These are phyloP conservation scores for Erebia epiphron DNA, from an alignment of 2,888 invertebrate species.

Conservation along the genomic window DNA sequence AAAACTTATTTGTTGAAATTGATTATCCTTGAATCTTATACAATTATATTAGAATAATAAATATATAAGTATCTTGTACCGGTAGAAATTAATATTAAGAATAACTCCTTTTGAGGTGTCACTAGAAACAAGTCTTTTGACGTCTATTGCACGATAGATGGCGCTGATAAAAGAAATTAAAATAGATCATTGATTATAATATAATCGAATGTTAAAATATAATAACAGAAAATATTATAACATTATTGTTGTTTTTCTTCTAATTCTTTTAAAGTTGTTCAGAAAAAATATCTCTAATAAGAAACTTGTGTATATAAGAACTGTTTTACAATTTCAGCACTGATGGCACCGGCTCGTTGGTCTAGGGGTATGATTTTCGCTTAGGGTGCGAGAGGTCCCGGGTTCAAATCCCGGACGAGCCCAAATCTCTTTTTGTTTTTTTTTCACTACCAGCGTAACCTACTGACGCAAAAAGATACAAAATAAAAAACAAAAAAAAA, in stretches of 20 bases:
- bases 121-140: background rate
- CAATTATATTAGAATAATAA: no score
- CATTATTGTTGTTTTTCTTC: no score
- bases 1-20: no score
- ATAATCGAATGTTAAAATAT: no score
- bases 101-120: no score
- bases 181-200: background rate
- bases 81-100: no score
- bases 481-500: no score
- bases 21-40: no score
- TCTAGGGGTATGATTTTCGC: slow-evolving; percentile 84
- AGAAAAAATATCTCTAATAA: background rate
- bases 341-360: slow-evolving; percentile 74
- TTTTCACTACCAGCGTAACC: background rate
- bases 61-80: no score
- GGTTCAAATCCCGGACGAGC: slow-evolving; percentile 85
- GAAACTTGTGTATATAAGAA: background rate
- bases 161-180: background rate
- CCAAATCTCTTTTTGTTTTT: slow-evolving; percentile 45
- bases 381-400: slow-evolving; percentile 84
- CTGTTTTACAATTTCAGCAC: background rate
- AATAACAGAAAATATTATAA: no score
- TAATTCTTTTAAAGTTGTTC: no score
- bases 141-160: slow-evolving; percentile 8
- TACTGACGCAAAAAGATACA: background rate